Conservation (phyloP, 2,113 vertebrate genomes). For the Syngnathoides biaculeatus region DNA sequence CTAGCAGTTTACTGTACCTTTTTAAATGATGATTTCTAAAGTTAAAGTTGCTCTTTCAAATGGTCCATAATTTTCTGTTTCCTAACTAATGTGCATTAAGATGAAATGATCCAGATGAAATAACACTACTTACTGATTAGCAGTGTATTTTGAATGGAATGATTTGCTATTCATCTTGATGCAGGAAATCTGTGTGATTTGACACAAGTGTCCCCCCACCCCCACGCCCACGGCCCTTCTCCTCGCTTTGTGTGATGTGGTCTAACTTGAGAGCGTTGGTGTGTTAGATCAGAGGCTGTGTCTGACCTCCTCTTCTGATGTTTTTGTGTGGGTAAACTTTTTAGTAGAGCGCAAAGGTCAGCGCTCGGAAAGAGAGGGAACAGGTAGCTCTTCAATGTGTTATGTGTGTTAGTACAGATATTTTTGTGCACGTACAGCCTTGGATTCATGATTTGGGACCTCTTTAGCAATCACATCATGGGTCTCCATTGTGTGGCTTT, state of each 20-base stretch:
- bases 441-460: not conserved
- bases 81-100: not conserved
- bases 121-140: not conserved
- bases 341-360: conserved; percentile 32
- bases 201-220: conserved; percentile 1
- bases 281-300: conserved; percentile 34
- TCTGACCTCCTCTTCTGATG: conserved; percentile 53
- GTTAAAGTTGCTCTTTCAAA: too few relatives aligned
- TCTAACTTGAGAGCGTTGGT: conserved; percentile 1
- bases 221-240: too few relatives aligned
- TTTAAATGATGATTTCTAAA: too few relatives aligned
- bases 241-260: not conserved
- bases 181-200: not conserved
- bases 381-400: conserved; percentile 46
- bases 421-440: not conserved
- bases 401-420: conserved; percentile 5
- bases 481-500: conserved; percentile 17
- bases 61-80: not conserved
- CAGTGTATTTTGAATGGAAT: not conserved
- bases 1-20: too few relatives aligned
- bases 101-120: not conserved
- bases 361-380: conserved; percentile 31
- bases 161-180: not conserved
- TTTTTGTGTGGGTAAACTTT: conserved; percentile 58
- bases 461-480: not conserved